Evolutionary conservation across 1,140 invertebrate genomes (phyloP).

Genomic region (Maniola jurtina): DNA sequence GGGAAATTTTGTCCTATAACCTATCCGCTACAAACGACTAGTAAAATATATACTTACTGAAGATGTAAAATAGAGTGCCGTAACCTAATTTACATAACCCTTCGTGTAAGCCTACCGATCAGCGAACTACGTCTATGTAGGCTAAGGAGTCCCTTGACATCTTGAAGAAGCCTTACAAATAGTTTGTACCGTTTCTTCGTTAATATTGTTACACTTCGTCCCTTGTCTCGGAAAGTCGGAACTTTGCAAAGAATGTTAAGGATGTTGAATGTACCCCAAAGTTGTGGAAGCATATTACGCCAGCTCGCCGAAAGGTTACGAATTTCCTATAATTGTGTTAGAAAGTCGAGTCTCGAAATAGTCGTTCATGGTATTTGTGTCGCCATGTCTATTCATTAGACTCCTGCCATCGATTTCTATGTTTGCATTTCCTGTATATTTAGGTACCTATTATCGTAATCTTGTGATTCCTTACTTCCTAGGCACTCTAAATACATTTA

Average conservation of each 20-base stretch:
- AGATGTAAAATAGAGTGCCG: not conserved
- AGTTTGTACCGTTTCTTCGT: slow-evolving; percentile 28
- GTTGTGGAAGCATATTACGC: slow-evolving; percentile 14
- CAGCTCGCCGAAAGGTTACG: slow-evolving; percentile 25
- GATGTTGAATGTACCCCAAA: slow-evolving; percentile 19
- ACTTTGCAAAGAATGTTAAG: slow-evolving; percentile 27
- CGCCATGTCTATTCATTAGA: too few species aligned
- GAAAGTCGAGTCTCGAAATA: slow-evolving; percentile 12
- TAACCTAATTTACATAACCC: slow-evolving; percentile 1
- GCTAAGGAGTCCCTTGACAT: slow-evolving; percentile 21
- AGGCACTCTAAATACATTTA: too few species aligned
- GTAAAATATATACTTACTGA: too few species aligned
- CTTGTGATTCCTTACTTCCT: too few species aligned
- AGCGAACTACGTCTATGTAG: not conserved
- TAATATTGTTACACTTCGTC: slow-evolving; percentile 40
- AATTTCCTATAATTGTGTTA: slow-evolving; percentile 25
- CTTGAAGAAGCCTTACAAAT: slow-evolving; percentile 33
- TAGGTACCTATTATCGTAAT: too few species aligned
- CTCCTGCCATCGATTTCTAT: too few species aligned
- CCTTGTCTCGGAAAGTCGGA: slow-evolving; percentile 28
- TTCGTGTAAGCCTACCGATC: not conserved
- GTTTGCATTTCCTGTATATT: too few species aligned
- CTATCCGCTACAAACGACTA: too few species aligned
- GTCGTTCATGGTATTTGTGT: too few species aligned
- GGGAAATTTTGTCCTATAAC: too few species aligned